These are phyloP conservation scores for Plagodis pulveraria DNA, from an alignment of 2,888 invertebrate genomes.

Conservation along the genomic window DNA sequence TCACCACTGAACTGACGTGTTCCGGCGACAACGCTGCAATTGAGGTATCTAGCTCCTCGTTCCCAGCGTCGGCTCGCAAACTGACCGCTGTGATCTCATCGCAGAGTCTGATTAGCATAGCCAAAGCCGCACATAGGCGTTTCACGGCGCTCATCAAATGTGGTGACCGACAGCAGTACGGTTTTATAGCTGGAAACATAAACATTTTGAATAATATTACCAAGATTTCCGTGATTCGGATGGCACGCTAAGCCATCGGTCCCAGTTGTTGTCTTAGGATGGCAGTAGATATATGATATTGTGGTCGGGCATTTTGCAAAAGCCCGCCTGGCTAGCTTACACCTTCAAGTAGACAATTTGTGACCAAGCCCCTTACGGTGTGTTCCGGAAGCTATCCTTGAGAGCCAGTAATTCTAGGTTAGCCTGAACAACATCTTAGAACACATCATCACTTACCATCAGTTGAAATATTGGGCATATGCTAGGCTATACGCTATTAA, in stretches of 20 bases:
- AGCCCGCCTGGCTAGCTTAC: not conserved
- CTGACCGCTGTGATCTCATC: conserved; percentile 94
- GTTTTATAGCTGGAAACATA: conserved; percentile 73
- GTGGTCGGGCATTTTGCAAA: too few species aligned
- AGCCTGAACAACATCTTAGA: too few species aligned
- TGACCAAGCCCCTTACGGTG: too few species aligned
- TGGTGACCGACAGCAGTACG: conserved; percentile 85
- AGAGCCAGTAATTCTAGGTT: too few species aligned
- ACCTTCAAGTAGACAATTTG: not conserved
- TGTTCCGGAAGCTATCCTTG: too few species aligned
- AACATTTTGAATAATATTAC: not conserved
- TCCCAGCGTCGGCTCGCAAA: conserved; percentile 83
- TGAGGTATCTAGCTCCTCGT: conserved; percentile 66
- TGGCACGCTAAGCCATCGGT: too few species aligned
- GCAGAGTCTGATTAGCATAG: conserved; percentile 94
- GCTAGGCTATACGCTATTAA: too few species aligned
- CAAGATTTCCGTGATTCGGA: too few species aligned
- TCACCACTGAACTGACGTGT: conserved; percentile 72
- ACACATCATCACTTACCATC: too few species aligned
- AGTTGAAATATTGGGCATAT: too few species aligned
- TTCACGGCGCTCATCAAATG: conserved; percentile 91
- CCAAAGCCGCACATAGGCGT: conserved; percentile 94
- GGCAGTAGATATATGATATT: too few species aligned
- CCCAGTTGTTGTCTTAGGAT: too few species aligned
- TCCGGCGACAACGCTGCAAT: conserved; percentile 70